Evolutionary conservation across 2,797 vertebrate genomes (phyloP).

Genomic region (Mormyrus hasselquistii): DNA sequence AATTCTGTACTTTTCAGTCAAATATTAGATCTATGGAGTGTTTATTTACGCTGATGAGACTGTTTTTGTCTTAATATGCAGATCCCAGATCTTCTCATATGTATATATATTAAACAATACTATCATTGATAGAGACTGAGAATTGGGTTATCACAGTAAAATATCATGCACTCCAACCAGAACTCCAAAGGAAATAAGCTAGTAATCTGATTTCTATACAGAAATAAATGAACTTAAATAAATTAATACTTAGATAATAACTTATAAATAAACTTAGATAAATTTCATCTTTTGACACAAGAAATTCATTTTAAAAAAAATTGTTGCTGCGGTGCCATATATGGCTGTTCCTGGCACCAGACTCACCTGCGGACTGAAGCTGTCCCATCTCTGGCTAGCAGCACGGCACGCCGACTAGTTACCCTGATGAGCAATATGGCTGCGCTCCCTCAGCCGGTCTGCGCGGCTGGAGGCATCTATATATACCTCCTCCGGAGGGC

Average conservation of each 20-base stretch:
- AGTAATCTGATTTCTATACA: background rate
- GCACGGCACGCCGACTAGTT: background rate
- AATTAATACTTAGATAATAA: too few species aligned
- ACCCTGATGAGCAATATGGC: background rate
- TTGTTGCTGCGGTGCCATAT: background rate
- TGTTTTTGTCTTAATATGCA: background rate
- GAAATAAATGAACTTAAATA: background rate
- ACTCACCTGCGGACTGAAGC: background rate
- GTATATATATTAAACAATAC: background rate
- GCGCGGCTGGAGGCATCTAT: slow-evolving; percentile 40
- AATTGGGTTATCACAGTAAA: background rate
- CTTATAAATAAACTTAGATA: background rate
- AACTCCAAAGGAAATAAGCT: background rate
- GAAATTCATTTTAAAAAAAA: background rate
- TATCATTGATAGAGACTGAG: background rate
- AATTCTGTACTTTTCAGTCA: background rate
- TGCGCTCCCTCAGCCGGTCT: slow-evolving; percentile 22
- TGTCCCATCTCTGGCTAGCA: background rate
- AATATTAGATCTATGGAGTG: background rate
- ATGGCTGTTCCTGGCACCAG: background rate
- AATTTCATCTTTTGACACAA: background rate
- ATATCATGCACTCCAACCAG: background rate
- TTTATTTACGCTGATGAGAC: background rate
- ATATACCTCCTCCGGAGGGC: slow-evolving; percentile 47
- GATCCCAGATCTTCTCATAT: background rate